Percentiles rank a stretch among this genome's conserved stretches.
Evolutionary conservation across 1,140 invertebrate species (phyloP).

Genomic region (Atta texana): DNA sequence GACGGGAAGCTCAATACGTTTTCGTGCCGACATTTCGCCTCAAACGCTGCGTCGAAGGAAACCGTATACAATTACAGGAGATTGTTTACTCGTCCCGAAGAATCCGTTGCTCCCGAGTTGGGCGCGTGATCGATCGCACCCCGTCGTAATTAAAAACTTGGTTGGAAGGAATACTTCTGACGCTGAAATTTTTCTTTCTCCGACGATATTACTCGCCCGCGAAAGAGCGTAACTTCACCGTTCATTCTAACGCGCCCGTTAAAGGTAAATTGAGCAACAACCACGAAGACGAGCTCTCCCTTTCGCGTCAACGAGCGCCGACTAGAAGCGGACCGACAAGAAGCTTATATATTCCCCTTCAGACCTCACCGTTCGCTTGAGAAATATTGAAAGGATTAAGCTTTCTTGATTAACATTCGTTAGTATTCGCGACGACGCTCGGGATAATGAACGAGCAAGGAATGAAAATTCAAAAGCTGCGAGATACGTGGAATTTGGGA

Average conservation of each 20-base stretch:
- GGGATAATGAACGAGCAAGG: constrained; percentile 35
- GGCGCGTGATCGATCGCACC: constrained; percentile 52
- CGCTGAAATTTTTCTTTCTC: constrained; percentile 39
- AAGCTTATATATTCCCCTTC: constrained; percentile 14
- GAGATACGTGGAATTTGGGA: constrained; percentile 12
- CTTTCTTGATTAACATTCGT: constrained; percentile 51
- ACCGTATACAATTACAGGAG: constrained; percentile 68
- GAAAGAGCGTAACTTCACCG: constrained; percentile 39
- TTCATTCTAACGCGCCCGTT: constrained; percentile 16
- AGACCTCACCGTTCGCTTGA: neutral
- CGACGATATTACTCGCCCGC: constrained; percentile 19
- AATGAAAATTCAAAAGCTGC: constrained; percentile 42
- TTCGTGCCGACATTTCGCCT: constrained; percentile 36
- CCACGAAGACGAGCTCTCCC: constrained; percentile 23
- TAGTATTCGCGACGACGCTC: constrained; percentile 33
- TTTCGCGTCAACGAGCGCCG: constrained; percentile 32
- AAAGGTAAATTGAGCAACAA: constrained; percentile 55
- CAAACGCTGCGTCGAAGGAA: constrained; percentile 59
- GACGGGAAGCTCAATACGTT: constrained; percentile 68
- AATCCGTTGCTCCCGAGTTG: constrained; percentile 50
- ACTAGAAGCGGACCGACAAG: neutral
- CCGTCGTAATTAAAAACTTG: constrained; percentile 68
- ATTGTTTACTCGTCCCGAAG: constrained; percentile 64
- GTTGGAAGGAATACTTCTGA: constrained; percentile 31
- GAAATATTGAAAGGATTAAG: constrained; percentile 53